Percentiles rank a stretch among this genome's conserved stretches.
phyloP scores from a whole-genome alignment of 2,888 invertebrate genomes.

The Micropterix aruncella region DNA sequence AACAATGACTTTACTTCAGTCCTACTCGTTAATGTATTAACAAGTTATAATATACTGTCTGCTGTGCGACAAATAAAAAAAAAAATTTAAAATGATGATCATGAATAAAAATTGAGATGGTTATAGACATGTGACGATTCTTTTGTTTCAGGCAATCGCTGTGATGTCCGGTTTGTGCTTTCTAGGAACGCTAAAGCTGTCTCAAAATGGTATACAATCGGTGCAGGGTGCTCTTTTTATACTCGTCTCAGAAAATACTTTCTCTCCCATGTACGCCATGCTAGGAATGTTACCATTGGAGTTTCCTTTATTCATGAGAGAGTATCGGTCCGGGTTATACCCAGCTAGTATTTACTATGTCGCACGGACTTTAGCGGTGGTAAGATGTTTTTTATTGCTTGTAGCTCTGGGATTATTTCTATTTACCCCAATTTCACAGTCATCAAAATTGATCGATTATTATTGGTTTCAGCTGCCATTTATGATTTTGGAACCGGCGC shows the following conservation, averaged over 20 bases:
- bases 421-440: background rate
- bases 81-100: too few relatives aligned
- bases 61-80: too few relatives aligned
- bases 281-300: slow-evolving; percentile 69
- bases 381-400: too few relatives aligned
- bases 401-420: too few relatives aligned
- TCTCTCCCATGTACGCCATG: slow-evolving; percentile 83
- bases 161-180: slow-evolving; percentile 76
- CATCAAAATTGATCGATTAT: too few relatives aligned
- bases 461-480: slow-evolving; percentile 77
- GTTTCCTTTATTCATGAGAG: slow-evolving; percentile 68
- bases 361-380: slow-evolving; percentile 67
- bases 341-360: slow-evolving; percentile 66
- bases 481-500: slow-evolving; percentile 64
- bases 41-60: too few relatives aligned
- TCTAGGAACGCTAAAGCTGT: slow-evolving; percentile 53
- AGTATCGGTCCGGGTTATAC: slow-evolving; percentile 72
- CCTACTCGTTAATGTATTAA: too few relatives aligned
- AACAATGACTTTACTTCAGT: too few relatives aligned
- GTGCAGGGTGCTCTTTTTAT: slow-evolving; percentile 81
- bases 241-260: slow-evolving; percentile 81
- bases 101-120: too few relatives aligned
- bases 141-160: slow-evolving; percentile 51
- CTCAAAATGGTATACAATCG: slow-evolving; percentile 75
- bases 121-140: too few relatives aligned